Conservation (phyloP, 1,140 invertebrate genomes). For the Atta cephalotes region DNA sequence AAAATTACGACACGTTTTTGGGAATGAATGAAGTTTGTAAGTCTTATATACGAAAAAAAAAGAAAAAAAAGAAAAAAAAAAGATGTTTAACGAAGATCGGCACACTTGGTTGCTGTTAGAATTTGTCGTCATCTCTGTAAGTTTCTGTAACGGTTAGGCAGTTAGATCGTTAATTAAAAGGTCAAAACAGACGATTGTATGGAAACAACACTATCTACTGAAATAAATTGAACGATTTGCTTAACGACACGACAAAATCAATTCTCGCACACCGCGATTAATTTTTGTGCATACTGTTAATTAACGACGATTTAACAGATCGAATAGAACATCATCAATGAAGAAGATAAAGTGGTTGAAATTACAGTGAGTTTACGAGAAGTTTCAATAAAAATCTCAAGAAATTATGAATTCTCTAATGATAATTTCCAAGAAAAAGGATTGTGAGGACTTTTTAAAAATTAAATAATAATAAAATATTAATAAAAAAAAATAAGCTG, state of each 20-base stretch:
- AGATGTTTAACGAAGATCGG: constrained; percentile 27
- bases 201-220: constrained; percentile 14
- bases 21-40: constrained; percentile 3
- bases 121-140: constrained; percentile 51
- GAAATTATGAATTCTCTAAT: background rate
- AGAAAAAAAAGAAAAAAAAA: constrained; percentile 7
- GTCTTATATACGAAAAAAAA: constrained; percentile 20
- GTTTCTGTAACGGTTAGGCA: constrained; percentile 66
- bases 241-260: constrained; percentile 45
- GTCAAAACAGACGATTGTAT: constrained; percentile 43
- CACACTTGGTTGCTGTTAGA: constrained; percentile 73
- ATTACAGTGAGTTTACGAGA: constrained; percentile 33
- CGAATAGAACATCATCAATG: background rate
- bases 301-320: constrained; percentile 32
- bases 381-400: background rate
- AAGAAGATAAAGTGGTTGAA: constrained; percentile 16
- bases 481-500: background rate
- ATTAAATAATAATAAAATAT: background rate
- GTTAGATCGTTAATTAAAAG: constrained; percentile 64
- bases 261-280: constrained; percentile 35
- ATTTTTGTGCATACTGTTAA: constrained; percentile 23
- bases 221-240: constrained; percentile 13
- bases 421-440: background rate
- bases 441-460: background rate
- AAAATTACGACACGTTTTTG: constrained; percentile 46